Percentiles rank a stretch among this genome's conserved stretches.
Conservation (phyloP, 2,113 vertebrate genomes). For the Leptodactylus fuscus region DNA sequence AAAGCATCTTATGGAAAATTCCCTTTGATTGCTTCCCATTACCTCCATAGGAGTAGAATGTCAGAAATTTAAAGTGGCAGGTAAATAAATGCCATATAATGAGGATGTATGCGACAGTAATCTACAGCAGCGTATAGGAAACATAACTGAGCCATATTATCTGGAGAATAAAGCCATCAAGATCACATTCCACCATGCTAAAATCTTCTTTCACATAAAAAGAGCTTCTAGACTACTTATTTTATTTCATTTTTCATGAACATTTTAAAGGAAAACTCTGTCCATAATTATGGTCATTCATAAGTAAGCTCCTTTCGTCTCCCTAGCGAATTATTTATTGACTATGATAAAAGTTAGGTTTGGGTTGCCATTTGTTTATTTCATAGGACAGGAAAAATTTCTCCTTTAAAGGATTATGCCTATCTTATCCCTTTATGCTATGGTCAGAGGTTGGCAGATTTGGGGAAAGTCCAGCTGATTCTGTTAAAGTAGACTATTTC, state of each 20-base stretch:
- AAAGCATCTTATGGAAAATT: slow-evolving; percentile 26
- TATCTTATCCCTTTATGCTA: no score
- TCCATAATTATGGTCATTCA: not conserved
- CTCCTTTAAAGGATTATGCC: no score
- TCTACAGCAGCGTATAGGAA: not conserved
- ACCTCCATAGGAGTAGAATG: not conserved
- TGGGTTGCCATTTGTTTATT: no score
- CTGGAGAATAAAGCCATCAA: not conserved
- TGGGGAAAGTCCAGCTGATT: no score
- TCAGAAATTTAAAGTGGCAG: not conserved
- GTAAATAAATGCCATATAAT: slow-evolving; percentile 6
- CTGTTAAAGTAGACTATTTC: no score
- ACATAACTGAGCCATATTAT: not conserved
- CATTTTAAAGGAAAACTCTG: not conserved
- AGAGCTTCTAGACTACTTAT: not conserved
- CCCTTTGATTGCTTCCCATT: slow-evolving; percentile 12
- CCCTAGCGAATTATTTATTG: no score
- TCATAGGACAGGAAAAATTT: no score
- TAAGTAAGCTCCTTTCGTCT: no score
- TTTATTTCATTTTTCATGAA: not conserved
- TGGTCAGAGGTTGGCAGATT: no score
- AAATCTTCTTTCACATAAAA: not conserved
- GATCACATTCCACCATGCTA: not conserved
- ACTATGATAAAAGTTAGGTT: no score
- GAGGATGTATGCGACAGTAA: not conserved